Conservation (phyloP, 2,113 vertebrate species). For the Alouatta palliata region DNA sequence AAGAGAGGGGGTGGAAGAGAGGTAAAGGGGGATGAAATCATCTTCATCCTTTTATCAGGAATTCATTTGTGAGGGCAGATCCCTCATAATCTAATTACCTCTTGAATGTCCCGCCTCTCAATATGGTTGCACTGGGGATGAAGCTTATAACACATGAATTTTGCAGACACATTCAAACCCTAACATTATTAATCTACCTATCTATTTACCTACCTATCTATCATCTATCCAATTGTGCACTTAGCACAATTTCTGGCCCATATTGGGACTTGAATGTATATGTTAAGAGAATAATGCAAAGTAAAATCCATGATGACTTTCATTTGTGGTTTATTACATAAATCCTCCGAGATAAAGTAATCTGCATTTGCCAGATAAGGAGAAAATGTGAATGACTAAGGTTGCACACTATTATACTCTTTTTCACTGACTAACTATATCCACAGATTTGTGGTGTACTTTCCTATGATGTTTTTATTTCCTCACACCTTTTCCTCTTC, state of each 20-base stretch:
- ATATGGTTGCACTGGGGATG: not conserved
- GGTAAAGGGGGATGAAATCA: not conserved
- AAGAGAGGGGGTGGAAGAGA: not conserved
- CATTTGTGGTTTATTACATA: conserved; percentile 22
- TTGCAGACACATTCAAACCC: not conserved
- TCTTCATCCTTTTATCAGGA: not conserved
- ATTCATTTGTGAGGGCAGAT: not conserved
- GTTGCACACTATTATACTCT: not conserved
- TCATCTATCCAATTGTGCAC: not conserved
- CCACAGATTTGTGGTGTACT: not conserved
- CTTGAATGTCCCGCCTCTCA: not conserved
- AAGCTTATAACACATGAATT: not conserved
- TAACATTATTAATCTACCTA: not conserved
- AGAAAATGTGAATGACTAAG: conserved; percentile 29
- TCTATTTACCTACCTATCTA: not conserved
- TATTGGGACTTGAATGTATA: not conserved
- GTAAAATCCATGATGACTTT: conserved; percentile 5
- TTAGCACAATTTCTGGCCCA: not conserved
- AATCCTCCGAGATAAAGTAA: not conserved
- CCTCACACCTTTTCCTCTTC: conserved; percentile 50
- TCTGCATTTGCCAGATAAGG: conserved; percentile 22
- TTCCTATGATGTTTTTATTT: conserved; percentile 54
- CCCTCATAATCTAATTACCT: not conserved
- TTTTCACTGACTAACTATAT: conserved; percentile 53
- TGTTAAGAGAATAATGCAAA: not conserved